Evolutionary conservation across 2,797 vertebrate genomes (phyloP), one percentile per base, ranked within the genome.

Genomic region (Xiphophorus birchmanni): DNA sequence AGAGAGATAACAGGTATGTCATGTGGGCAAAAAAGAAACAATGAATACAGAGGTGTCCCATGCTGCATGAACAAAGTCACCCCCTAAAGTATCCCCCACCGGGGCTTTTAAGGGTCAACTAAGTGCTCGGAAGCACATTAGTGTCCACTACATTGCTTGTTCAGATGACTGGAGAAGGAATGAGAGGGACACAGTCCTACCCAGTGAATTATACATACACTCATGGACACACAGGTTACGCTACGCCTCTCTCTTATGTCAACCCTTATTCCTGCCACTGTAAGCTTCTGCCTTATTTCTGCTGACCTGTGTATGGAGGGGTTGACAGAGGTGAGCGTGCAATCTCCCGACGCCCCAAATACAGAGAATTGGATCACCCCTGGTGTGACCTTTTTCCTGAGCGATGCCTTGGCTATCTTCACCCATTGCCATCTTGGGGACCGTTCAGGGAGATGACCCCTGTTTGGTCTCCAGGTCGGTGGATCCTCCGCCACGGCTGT

Each of bases 281-380:
- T 90, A 91, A 87, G 90, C 88, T 87, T 93, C 93, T 82, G 90
- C 94, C 90, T 91, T 93, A 90, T 95, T 95, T 85, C 88, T 91
- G 91, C 90, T 95, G 94, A 95, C 95, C 95, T 94, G 92, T 91
- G 84, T 88, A 90, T 82, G 88, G 89, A 88, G 71, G 84, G 90
- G 91, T 94, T 95, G 94, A 95, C 94, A 96, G 94, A 95, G 94
- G 96, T 93, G 94, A 92, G 75, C 94, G 92, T 88, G 89, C 94
- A 96, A 96, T 96, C 94, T 96, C 85, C 72, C 75, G 26, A 79
- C 85, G 85, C 84, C 89, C 67, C 93, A 93, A 96, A 96, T 95
- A 93, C 92, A 92, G 93, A 94, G 95, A 96, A 97, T 95, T 96
- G 96, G 92, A 96, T 96, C 94, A 91, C 94, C 95, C 93, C 91